These are phyloP conservation scores for Mantis religiosa DNA, from an alignment of 2,888 invertebrate species.

Conservation along the genomic window DNA sequence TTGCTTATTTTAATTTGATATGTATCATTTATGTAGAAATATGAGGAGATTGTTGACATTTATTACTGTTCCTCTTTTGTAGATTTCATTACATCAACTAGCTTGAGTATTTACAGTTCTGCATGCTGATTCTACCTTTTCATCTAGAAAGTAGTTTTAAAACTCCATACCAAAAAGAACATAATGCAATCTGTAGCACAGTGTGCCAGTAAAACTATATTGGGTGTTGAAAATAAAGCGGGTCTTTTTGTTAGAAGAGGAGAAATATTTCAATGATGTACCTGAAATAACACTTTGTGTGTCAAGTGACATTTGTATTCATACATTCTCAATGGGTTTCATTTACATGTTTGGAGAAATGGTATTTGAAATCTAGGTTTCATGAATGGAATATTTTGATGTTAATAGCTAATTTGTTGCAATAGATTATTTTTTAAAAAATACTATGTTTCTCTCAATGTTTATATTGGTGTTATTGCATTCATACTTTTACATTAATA, in stretches of 20 bases:
- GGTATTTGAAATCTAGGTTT: background rate
- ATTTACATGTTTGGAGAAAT: background rate
- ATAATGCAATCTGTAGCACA: background rate
- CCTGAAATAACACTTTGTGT: background rate
- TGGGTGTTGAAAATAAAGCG: background rate
- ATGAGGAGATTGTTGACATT: background rate
- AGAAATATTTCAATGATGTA: constrained; percentile 6
- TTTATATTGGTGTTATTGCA: background rate
- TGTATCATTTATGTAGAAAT: background rate
- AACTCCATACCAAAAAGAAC: background rate
- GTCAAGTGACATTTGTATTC: background rate
- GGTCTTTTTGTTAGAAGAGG: background rate
- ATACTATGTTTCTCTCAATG: background rate
- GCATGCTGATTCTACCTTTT: background rate
- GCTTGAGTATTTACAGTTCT: background rate
- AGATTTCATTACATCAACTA: background rate
- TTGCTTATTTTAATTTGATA: background rate
- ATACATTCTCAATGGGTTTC: background rate
- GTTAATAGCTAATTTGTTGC: background rate
- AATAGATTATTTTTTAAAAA: background rate
- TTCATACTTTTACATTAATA: background rate
- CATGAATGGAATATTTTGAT: background rate
- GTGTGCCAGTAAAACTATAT: background rate
- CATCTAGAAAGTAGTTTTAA: background rate
- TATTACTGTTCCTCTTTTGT: background rate